These are phyloP conservation scores for Macroramphosus scolopax DNA, from an alignment of 2,797 vertebrate species.

Conservation along the genomic window DNA sequence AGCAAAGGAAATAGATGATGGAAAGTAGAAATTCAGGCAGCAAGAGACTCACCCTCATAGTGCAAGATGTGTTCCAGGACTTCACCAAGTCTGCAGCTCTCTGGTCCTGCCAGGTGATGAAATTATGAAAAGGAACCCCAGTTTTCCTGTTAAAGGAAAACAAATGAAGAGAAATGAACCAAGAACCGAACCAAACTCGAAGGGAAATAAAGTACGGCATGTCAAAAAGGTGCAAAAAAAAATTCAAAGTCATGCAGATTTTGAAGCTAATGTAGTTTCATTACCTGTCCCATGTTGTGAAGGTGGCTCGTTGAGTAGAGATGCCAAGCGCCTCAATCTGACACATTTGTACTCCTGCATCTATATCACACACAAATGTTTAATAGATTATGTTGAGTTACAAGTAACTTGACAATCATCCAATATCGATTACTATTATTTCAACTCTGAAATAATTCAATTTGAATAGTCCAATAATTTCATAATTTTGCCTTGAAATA, in stretches of 20 bases:
- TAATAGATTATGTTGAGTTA: no score
- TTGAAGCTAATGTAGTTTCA: no score
- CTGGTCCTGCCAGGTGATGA: slow-evolving; percentile 95
- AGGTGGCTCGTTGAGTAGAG: slow-evolving; percentile 90
- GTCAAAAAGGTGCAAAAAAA: no score
- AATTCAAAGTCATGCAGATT: neutral
- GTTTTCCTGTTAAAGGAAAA: slow-evolving; percentile 82
- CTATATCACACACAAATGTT: slow-evolving; percentile 65
- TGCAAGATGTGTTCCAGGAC: slow-evolving; percentile 89
- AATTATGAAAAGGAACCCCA: slow-evolving; percentile 93
- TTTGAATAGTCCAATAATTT: no score
- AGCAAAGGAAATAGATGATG: neutral
- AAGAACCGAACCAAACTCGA: neutral
- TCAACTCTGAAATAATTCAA: no score
- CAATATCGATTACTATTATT: no score
- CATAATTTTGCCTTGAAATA: no score
- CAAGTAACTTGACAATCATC: neutral
- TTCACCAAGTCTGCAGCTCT: slow-evolving; percentile 85
- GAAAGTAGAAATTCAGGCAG: no score
- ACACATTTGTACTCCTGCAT: slow-evolving; percentile 84
- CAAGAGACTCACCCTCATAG: slow-evolving; percentile 82
- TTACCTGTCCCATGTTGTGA: slow-evolving; percentile 95
- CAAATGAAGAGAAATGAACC: neutral
- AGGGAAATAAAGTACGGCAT: neutral
- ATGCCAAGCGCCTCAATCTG: slow-evolving; percentile 90